Percentiles rank a stretch among this genome's conserved stretches.
These are phyloP conservation scores for Turritopsis dohrnii DNA, from an alignment of 30 jellyfish, hydroid and myxozoan genomes.

Conservation along the genomic window DNA sequence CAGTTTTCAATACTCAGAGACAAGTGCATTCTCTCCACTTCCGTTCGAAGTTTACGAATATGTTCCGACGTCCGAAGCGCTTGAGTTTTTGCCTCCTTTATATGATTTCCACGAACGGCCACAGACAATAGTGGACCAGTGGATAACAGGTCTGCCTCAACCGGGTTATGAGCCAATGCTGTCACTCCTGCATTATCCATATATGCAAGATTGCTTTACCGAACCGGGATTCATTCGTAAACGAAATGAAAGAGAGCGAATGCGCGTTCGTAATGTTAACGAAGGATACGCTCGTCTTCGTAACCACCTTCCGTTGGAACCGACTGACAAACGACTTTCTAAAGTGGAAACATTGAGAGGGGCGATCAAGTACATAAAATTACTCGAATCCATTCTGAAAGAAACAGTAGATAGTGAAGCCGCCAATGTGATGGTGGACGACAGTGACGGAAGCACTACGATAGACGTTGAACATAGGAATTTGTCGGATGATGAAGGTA, in stretches of 20 bases:
- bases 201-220: constrained; percentile 41
- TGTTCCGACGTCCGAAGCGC: neutral
- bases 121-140: constrained; percentile 1
- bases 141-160: constrained; percentile 19
- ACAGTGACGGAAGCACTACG: neutral
- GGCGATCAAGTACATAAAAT: constrained; percentile 69
- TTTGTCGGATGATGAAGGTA: neutral
- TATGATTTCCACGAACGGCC: constrained; percentile 5
- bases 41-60: constrained; percentile 24
- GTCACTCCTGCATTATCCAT: constrained; percentile 24
- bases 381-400: constrained; percentile 41
- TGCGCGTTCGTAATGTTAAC: constrained; percentile 92
- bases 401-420: constrained; percentile 24
- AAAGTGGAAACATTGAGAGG: constrained; percentile 86
- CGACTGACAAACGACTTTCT: constrained; percentile 76
- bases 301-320: constrained; percentile 76
- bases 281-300: constrained; percentile 88
- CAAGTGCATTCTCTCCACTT: constrained; percentile 12
- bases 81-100: constrained; percentile 2
- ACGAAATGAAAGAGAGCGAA: constrained; percentile 87
- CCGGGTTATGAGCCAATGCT: neutral
- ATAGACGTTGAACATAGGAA: neutral
- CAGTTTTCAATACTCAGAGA: constrained; percentile 19
- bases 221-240: constrained; percentile 93
- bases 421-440: constrained; percentile 29